phyloP scores from a whole-genome alignment of 2,113 vertebrate species.

The Cranoglanis bouderius region DNA sequence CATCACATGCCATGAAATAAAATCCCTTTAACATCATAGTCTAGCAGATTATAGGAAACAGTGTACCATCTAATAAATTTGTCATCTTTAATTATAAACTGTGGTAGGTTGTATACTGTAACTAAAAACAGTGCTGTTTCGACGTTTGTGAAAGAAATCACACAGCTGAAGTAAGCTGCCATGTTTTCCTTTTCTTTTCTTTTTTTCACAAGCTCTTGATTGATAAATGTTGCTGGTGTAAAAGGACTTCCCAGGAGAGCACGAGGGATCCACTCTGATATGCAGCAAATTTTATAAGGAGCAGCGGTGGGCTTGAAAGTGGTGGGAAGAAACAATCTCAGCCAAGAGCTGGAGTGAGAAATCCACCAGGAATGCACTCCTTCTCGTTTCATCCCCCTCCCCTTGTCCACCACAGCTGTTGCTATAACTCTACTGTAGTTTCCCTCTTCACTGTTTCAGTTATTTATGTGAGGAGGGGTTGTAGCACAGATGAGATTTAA shows the following conservation, averaged over 20 bases:
- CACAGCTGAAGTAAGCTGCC: constrained; percentile 41
- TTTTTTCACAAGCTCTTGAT: constrained; percentile 56
- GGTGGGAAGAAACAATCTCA: constrained; percentile 82
- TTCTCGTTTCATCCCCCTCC: constrained; percentile 60
- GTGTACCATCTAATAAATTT: constrained; percentile 20
- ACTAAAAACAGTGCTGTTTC: background rate
- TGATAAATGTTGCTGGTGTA: constrained; percentile 70
- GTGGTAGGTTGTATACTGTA: background rate
- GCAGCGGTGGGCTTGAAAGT: constrained; percentile 76
- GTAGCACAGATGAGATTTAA: constrained; percentile 46
- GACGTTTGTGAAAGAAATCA: constrained; percentile 47
- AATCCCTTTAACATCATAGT: background rate
- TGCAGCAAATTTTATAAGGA: constrained; percentile 79
- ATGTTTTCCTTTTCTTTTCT: constrained; percentile 26
- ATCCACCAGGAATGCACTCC: constrained; percentile 81
- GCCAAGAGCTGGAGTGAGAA: constrained; percentile 84
- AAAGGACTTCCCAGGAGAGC: constrained; percentile 70
- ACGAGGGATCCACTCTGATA: constrained; percentile 73
- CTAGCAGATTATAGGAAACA: constrained; percentile 4
- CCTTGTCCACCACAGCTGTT: constrained; percentile 81
- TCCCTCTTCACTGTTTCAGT: constrained; percentile 54
- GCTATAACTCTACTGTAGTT: constrained; percentile 66
- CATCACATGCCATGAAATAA: constrained; percentile 24
- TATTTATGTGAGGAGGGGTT: constrained; percentile 42
- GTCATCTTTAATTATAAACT: constrained; percentile 12